These are phyloP conservation scores for Myiozetetes cayanensis DNA, from an alignment of 2,113 vertebrate species.

Conservation along the genomic window DNA sequence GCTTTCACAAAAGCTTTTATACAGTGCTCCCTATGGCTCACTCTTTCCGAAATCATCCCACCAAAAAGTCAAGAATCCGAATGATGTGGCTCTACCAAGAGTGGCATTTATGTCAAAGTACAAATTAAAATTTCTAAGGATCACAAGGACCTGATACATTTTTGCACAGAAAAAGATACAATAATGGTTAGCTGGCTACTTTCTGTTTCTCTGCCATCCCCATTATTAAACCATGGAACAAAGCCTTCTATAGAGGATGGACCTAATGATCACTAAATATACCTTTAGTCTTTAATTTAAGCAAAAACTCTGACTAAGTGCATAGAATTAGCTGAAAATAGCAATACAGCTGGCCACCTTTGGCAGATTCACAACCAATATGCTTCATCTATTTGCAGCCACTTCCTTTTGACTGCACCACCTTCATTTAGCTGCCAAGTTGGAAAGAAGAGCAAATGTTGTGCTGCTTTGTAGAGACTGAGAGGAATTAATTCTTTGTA, in stretches of 20 bases:
- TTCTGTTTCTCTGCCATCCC: background rate
- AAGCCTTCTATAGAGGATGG: background rate
- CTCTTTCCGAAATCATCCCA: background rate
- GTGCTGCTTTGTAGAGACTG: background rate
- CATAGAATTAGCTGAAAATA: constrained; percentile 58
- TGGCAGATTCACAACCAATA: constrained; percentile 53
- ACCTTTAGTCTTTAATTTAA: constrained; percentile 57
- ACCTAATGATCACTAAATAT: constrained; percentile 54
- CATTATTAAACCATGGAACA: constrained; percentile 3
- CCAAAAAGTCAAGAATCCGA: background rate
- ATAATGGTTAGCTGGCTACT: constrained; percentile 6
- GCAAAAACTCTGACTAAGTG: constrained; percentile 33
- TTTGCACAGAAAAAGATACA: background rate
- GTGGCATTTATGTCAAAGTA: background rate
- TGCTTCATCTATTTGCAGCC: constrained; percentile 28
- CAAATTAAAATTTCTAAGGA: constrained; percentile 26
- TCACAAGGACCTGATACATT: background rate
- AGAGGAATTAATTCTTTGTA: background rate
- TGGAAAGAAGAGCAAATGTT: constrained; percentile 31
- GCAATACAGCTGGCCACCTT: constrained; percentile 60
- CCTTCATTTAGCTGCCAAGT: constrained; percentile 53
- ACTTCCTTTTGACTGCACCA: constrained; percentile 44
- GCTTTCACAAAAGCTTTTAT: background rate
- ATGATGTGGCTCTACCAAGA: background rate
- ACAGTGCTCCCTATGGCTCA: background rate